These are phyloP conservation scores for Thymelicus lineola DNA, from an alignment of 2,888 invertebrate genomes.

Conservation along the genomic window DNA sequence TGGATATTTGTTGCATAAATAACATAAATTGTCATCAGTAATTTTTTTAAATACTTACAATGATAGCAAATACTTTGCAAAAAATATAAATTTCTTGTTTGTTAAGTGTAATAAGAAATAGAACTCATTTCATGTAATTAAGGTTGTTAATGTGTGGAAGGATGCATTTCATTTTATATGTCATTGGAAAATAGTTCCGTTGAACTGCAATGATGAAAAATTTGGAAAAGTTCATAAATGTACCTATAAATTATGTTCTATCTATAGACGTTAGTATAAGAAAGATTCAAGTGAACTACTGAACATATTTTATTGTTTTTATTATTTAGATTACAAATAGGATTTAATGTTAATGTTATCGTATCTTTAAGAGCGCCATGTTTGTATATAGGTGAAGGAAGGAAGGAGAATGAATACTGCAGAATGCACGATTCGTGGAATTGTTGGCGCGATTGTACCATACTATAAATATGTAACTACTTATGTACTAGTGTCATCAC, in stretches of 20 bases:
- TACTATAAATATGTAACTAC: conserved; percentile 49
- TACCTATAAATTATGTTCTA: not conserved
- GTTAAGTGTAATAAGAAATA: too few relatives aligned
- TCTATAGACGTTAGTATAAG: not conserved
- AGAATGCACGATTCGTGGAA: conserved; percentile 78
- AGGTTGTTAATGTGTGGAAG: too few relatives aligned
- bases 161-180: not conserved
- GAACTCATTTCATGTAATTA: too few relatives aligned
- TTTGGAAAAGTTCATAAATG: not conserved
- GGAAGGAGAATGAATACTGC: conserved; percentile 62
- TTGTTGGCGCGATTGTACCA: conserved; percentile 69
- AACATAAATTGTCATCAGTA: too few relatives aligned
- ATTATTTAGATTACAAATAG: conserved; percentile 8
- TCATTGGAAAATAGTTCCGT: not conserved
- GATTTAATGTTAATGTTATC: conserved; percentile 9
- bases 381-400: conserved; percentile 63
- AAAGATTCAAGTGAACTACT: not conserved
- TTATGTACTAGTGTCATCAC: conserved; percentile 53
- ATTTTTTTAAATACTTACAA: too few relatives aligned
- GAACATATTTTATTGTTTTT: conserved; percentile 3
- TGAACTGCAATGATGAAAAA: not conserved
- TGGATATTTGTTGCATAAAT: too few relatives aligned
- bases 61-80: too few relatives aligned
- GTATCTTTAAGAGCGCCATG: conserved; percentile 52
- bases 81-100: too few relatives aligned